These are phyloP conservation scores for Erythrolamprus reginae DNA, from an alignment of 2,113 vertebrate genomes.

Conservation along the genomic window DNA sequence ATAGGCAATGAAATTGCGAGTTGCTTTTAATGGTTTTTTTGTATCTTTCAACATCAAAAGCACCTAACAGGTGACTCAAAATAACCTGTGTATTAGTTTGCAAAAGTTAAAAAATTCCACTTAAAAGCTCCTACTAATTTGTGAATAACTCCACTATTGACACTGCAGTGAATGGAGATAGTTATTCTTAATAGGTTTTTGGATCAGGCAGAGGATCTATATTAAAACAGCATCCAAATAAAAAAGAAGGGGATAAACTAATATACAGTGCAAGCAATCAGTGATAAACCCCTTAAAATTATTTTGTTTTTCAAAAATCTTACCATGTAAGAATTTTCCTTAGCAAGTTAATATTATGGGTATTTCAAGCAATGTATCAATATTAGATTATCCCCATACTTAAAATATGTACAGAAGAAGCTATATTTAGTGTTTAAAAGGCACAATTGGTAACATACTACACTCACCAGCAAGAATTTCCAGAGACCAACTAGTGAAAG, in stretches of 20 bases:
- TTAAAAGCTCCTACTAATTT: background rate
- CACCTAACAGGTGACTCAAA: background rate
- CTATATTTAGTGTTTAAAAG: conserved; percentile 10
- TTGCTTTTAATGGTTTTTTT: background rate
- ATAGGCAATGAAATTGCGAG: background rate
- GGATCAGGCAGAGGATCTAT: conserved; percentile 1
- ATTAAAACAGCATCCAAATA: conserved; percentile 27
- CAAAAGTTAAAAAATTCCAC: background rate
- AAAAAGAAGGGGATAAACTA: conserved; percentile 69
- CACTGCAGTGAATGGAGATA: background rate
- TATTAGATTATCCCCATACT: conserved; percentile 75
- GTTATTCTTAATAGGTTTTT: background rate
- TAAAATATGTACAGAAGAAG: conserved; percentile 36
- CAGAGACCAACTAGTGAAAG: conserved; percentile 53
- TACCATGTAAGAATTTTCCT: background rate
- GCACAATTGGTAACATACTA: conserved; percentile 50
- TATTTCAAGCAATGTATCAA: background rate
- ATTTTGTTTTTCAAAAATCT: background rate
- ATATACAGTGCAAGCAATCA: conserved; percentile 33
- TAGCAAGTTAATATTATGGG: background rate
- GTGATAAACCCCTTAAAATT: background rate
- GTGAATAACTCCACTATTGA: background rate
- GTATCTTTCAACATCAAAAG: background rate
- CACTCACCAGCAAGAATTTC: conserved; percentile 71
- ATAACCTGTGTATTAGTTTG: background rate